phyloP scores from a whole-genome alignment of 37 sponge, comb jelly and placozoan genomes.

The Theonella swinhoei region DNA sequence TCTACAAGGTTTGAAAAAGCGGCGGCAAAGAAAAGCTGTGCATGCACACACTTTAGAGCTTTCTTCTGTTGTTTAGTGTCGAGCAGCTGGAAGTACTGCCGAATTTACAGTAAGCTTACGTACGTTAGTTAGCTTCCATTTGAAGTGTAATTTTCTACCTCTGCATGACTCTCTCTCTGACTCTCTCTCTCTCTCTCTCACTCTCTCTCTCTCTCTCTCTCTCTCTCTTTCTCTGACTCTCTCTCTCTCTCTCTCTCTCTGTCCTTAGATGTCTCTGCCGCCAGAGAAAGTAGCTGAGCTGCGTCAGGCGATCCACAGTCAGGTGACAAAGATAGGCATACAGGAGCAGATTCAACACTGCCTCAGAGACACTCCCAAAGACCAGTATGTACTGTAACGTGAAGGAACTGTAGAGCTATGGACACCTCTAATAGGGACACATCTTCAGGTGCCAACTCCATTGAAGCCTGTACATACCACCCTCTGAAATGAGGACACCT shows the following conservation, averaged over 20 bases:
- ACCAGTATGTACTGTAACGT: not conserved
- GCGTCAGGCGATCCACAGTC: constrained; percentile 74
- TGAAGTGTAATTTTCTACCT: not conserved
- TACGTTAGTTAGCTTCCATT: not conserved
- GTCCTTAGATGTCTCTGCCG: constrained; percentile 33
- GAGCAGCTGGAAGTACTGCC: no score
- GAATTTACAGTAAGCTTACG: no score
- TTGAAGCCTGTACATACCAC: no score
- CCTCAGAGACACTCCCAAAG: constrained; percentile 4
- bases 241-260: not conserved
- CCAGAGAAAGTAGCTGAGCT: constrained; percentile 70
- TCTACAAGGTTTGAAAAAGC: not conserved
- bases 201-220: not conserved
- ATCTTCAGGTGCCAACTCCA: no score
- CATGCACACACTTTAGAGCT: not conserved
- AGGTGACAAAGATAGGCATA: constrained; percentile 40
- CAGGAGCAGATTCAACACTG: constrained; percentile 54
- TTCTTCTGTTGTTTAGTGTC: not conserved
- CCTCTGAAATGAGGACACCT: no score
- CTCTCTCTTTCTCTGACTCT: not conserved
- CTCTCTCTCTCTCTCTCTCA: not conserved
- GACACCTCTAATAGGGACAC: not conserved
- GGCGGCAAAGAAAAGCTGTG: not conserved
- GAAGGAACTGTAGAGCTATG: not conserved
- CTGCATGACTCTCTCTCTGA: not conserved